Conservation (phyloP, 1,140 invertebrate genomes). For the Drosophila bifasciata region DNA sequence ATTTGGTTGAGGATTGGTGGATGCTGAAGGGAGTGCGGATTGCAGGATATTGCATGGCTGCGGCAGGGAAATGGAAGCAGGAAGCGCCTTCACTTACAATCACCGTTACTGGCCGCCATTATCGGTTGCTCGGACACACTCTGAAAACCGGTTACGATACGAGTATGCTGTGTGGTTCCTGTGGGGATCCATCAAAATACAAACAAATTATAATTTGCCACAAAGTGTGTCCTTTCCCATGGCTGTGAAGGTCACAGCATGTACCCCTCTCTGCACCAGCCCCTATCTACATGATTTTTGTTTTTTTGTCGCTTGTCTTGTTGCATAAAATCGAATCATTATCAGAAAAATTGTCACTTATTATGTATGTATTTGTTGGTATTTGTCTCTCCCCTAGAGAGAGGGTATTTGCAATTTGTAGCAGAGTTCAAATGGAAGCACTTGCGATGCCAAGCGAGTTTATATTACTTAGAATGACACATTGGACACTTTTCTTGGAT, state of each 20-base stretch:
- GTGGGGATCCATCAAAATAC: constrained; percentile 58
- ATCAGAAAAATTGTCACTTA: constrained; percentile 62
- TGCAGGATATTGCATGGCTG: constrained; percentile 2
- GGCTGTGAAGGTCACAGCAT: constrained; percentile 57
- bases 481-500: too few relatives aligned
- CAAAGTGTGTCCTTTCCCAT: constrained; percentile 6
- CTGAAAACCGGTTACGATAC: constrained; percentile 29
- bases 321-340: constrained; percentile 50
- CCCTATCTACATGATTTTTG: constrained; percentile 17
- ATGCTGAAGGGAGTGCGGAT: not conserved
- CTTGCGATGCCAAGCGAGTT: too few relatives aligned
- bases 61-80: constrained; percentile 20
- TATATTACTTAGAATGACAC: too few relatives aligned
- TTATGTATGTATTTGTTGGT: too few relatives aligned
- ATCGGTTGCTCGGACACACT: constrained; percentile 35
- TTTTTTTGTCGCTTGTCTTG: constrained; percentile 25
- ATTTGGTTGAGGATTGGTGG: not conserved
- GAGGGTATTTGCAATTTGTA: too few relatives aligned
- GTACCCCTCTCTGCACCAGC: not conserved
- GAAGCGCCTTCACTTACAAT: constrained; percentile 66
- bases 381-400: too few relatives aligned
- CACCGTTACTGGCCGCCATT: constrained; percentile 72
- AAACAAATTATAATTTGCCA: constrained; percentile 44
- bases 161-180: constrained; percentile 58
- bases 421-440: too few relatives aligned